A percentile compares a stretch with the other conserved stretches of the same genome.
phyloP scores from a whole-genome alignment of 2,113 vertebrate genomes.

The Isurus oxyrinchus region DNA sequence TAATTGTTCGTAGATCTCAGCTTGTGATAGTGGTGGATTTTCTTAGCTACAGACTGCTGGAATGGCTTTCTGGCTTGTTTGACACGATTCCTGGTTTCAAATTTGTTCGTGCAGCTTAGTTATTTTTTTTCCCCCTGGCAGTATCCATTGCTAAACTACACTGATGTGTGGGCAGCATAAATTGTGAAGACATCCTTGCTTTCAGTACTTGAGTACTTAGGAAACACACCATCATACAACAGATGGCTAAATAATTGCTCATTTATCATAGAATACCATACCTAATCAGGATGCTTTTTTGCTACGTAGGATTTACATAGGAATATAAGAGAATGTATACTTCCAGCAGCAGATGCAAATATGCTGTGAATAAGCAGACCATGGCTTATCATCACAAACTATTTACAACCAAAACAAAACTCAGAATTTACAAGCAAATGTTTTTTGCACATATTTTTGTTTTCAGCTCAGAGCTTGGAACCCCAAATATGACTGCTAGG shows the following conservation, averaged over 20 bases:
- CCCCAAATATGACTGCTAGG: neutral
- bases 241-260: slow-evolving; percentile 49
- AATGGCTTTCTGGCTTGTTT: neutral
- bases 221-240: slow-evolving; percentile 44
- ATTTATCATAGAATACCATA: slow-evolving; percentile 46
- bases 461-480: neutral
- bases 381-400: neutral
- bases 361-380: neutral
- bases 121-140: neutral
- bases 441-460: neutral
- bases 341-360: neutral
- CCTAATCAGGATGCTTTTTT: slow-evolving; percentile 39
- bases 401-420: neutral
- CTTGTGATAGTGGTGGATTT: neutral
- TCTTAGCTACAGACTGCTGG: neutral
- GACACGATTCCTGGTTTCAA: neutral
- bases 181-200: slow-evolving; percentile 25
- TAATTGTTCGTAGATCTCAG: neutral
- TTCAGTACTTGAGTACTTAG: slow-evolving; percentile 41
- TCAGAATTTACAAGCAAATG: neutral
- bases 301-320: slow-evolving; percentile 34
- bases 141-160: slow-evolving; percentile 37
- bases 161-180: slow-evolving; percentile 38
- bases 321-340: neutral
- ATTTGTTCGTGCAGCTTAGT: neutral